These are phyloP conservation scores for Aotus griseimembra DNA, from an alignment of 2,797 vertebrate species.

Conservation along the genomic window DNA sequence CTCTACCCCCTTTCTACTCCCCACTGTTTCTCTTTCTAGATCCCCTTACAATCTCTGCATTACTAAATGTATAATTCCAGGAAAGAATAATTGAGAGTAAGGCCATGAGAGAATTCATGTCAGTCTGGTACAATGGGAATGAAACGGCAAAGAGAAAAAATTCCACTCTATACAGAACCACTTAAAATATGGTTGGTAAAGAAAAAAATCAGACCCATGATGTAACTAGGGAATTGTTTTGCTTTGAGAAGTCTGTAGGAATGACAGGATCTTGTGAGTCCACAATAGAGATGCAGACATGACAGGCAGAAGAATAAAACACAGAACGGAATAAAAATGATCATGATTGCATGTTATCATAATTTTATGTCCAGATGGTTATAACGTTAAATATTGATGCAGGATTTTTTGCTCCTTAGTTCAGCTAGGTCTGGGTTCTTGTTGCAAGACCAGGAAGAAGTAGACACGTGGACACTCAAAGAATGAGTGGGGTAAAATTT, in stretches of 20 bases:
- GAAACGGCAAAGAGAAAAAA: not conserved
- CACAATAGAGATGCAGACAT: not conserved
- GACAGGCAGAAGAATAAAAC: not conserved
- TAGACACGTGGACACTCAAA: no score
- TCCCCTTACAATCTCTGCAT: not conserved
- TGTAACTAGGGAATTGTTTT: not conserved
- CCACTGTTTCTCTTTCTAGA: not conserved
- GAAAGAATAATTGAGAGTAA: conserved; percentile 10
- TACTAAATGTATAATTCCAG: not conserved
- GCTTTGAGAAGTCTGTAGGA: not conserved
- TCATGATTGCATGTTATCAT: not conserved
- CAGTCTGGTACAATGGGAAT: not conserved
- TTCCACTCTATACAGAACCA: not conserved
- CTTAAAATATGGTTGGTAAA: not conserved
- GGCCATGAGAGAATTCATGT: conserved; percentile 14
- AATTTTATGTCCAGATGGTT: not conserved
- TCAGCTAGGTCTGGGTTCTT: no score
- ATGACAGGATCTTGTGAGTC: not conserved
- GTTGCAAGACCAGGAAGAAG: no score
- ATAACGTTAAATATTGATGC: not conserved
- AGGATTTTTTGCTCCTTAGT: no score
- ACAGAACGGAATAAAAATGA: not conserved
- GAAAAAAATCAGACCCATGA: not conserved
- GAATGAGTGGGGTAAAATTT: no score
- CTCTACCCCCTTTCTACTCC: not conserved